These are phyloP conservation scores for Drosophila mauritiana DNA, from an alignment of 1,140 invertebrate species.

Conservation along the genomic window DNA sequence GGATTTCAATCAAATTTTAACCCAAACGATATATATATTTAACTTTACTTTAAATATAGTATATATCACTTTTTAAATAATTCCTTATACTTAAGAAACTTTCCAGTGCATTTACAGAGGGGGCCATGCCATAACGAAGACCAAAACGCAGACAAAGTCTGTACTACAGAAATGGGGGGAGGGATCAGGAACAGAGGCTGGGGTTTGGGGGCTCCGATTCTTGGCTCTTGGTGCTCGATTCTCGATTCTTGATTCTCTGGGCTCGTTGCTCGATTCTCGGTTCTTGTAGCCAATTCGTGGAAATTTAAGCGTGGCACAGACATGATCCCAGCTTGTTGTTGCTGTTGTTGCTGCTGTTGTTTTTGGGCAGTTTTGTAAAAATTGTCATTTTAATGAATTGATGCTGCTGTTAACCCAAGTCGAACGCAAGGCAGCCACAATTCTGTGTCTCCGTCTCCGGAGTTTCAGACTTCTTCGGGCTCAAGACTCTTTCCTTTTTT, in stretches of 20 bases:
- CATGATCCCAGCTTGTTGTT: constrained; percentile 77
- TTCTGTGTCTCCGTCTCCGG: constrained; percentile 5
- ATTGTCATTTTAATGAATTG: constrained; percentile 84
- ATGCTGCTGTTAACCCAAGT: constrained; percentile 78
- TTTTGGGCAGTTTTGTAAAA: constrained; percentile 83
- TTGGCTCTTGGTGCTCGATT: constrained; percentile 23
- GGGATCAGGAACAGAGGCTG: constrained; percentile 11
- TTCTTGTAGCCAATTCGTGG: constrained; percentile 83
- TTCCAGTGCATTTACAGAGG: constrained; percentile 11
- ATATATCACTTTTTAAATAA: not conserved
- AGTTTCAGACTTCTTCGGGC: not conserved
- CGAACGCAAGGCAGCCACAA: constrained; percentile 41
- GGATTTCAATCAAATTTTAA: not conserved
- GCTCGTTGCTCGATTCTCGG: constrained; percentile 37
- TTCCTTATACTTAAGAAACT: not conserved
- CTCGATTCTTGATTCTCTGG: constrained; percentile 20
- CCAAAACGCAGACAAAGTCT: constrained; percentile 42
- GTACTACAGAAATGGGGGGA: constrained; percentile 31
- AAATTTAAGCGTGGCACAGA: constrained; percentile 82
- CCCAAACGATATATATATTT: not conserved
- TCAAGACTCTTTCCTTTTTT: not conserved
- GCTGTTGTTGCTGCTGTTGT: constrained; percentile 66
- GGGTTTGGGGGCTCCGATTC: constrained; percentile 30
- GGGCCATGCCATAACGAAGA: constrained; percentile 41
- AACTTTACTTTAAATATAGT: not conserved